Evolutionary conservation across 1,140 invertebrate genomes (phyloP), one percentile per base, ranked within the genome.

Genomic region (Drosophila orosa): DNA sequence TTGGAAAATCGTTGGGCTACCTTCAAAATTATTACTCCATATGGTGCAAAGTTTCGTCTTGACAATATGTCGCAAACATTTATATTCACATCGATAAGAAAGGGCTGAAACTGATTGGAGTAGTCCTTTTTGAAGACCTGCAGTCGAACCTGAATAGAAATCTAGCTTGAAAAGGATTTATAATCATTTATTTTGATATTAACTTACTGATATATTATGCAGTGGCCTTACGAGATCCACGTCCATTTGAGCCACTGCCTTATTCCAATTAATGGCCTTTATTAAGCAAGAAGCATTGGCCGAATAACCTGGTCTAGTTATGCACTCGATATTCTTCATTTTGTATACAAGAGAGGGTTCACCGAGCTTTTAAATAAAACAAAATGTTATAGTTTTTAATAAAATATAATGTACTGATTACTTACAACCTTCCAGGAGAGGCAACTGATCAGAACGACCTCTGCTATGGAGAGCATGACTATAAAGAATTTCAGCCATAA

Each of bases 241-340:
- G 8, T 80, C 78, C 71, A 80, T 71, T 19, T 75, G 12, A n/a
- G 48, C 50, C 22, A 63, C 44, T 5, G 60, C 54, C 15, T 63
- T 80, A 19, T 80, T 74, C 78, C 78, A 80, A 17, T 63, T 71
- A 1, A 80, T 9, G 3, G 78, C 63, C 37, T 66, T 80, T 3
- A 80, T 13, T 5, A 9, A 5, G 13, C 77, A 80, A 1, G 42
- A 47, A 17, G 24, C 24, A n/a, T 80, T 80, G 5, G 19, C 22
- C 0, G 44, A 13, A 17, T 15, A 56, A 0, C 35, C 50, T 0
- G 59, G 44, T 24, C 31, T 6, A 2, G 35, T 15, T 0, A 2
- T 1, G 10, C 78, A 80, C 6, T 75, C 65, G 0, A 80, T 48
- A n/a, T 80, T 80, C n/a, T 27, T 62, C 13, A 55, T 13, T 59